These are phyloP conservation scores for Okapia johnstoni DNA, from an alignment of 2,113 vertebrate genomes.

Conservation along the genomic window DNA sequence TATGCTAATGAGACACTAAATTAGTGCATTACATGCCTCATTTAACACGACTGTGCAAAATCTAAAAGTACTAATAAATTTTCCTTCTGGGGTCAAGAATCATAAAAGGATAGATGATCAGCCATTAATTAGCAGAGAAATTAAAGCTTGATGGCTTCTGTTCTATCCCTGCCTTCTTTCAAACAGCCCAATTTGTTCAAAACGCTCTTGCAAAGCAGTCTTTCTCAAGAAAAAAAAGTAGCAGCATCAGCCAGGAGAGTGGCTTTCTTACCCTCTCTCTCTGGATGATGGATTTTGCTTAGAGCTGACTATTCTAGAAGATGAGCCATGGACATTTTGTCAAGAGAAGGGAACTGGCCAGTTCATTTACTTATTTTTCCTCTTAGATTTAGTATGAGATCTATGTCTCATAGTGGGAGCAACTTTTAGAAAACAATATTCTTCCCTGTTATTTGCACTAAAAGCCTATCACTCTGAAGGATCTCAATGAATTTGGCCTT, in stretches of 20 bases:
- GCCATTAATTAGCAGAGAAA: slow-evolving; percentile 81
- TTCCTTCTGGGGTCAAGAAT: slow-evolving; percentile 84
- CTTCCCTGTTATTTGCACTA: neutral
- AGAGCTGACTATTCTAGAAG: neutral
- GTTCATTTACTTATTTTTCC: neutral
- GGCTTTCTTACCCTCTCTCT: neutral
- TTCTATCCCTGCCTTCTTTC: slow-evolving; percentile 75
- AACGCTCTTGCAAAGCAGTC: neutral
- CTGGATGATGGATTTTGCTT: neutral
- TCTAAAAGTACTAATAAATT: slow-evolving; percentile 84
- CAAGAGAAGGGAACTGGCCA: neutral
- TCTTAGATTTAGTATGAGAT: neutral
- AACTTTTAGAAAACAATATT: neutral
- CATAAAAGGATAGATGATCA: slow-evolving; percentile 81
- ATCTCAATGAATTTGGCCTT: neutral
- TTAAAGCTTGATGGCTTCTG: slow-evolving; percentile 78
- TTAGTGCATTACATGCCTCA: slow-evolving; percentile 83
- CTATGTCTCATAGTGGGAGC: neutral
- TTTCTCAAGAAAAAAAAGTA: neutral
- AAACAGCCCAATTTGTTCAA: slow-evolving; percentile 70
- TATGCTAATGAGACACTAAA: slow-evolving; percentile 84
- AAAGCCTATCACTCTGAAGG: neutral
- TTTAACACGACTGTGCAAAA: slow-evolving; percentile 83
- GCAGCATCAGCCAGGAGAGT: neutral
- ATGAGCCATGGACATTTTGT: neutral